Evolutionary conservation across 2,888 invertebrate species (phyloP), one percentile per base, ranked within the genome.

Genomic region (Phortica okadai): DNA sequence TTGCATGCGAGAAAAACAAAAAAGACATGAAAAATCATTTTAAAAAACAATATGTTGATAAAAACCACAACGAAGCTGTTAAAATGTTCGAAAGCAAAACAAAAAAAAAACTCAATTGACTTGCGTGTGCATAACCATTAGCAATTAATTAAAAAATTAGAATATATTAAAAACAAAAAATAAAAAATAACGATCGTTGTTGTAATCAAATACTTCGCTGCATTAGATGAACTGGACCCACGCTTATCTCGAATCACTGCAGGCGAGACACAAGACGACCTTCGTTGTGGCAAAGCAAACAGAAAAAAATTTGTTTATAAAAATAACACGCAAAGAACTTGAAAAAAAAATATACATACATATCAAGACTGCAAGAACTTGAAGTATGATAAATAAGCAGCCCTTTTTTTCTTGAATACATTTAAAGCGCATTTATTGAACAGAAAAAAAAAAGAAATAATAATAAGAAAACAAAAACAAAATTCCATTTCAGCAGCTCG

Each of bases 121-220:
- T 72, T 75, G 67, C 69, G 58, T 83, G 83, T 86, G 86, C 82
- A 81, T 84, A 87, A 83, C 87, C 86, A 86, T 86, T 87, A 86
- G 82, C 83, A 86, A 86, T 86, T 86, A 86, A 86, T 86, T 86
- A 86, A 87, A 86, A 86, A 86, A 86, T 84, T 86, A 86, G 87
- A 86, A 86, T 87, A 86, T 81, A 83, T 85, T 86, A 81, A 78
- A 42, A 58, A 42, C 62, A 41, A 44, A 21, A 25, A 62, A 25
- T 8, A 44, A 62, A 16, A 56, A 8, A n/a, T 16, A 10, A 6
- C 56, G 11, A 56, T 11, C 16, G 56, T 5, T 16, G 16, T 8
- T 56, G 56, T 16, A 25, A 62, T 62, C 25, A 11, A 25, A 62
- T 62, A 62, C 62, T 7, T 7, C 5, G 14, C 56, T 16, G 25